These are phyloP conservation scores for Jacana jacana DNA, from an alignment of 2,113 vertebrate species.

Conservation along the genomic window DNA sequence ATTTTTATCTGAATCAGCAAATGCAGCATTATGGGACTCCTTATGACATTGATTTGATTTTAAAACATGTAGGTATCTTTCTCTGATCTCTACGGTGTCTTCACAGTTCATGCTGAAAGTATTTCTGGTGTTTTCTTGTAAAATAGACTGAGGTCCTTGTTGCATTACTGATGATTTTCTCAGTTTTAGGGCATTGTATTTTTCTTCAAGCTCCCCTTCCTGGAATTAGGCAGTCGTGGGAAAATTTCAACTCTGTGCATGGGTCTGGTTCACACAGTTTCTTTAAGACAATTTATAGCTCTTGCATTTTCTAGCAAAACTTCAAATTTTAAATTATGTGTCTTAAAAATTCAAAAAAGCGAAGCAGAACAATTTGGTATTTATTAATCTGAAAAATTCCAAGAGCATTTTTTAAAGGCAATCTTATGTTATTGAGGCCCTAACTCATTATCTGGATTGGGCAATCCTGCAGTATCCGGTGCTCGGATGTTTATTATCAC, in stretches of 20 bases:
- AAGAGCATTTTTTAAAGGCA: background rate
- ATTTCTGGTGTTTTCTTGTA: background rate
- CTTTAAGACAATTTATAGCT: background rate
- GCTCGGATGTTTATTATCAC: background rate
- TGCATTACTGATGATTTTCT: background rate
- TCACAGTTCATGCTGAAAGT: background rate
- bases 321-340: background rate
- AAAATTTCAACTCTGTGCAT: background rate
- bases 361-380: background rate
- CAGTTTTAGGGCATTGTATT: background rate
- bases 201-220: background rate
- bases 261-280: background rate
- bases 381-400: background rate
- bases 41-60: background rate
- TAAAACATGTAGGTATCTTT: background rate
- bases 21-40: background rate
- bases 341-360: background rate
- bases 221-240: background rate
- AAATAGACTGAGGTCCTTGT: background rate
- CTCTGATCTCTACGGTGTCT: background rate
- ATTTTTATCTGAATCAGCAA: background rate
- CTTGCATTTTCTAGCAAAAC: background rate
- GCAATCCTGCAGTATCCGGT: background rate
- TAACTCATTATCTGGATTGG: background rate
- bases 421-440: background rate